phyloP scores from a whole-genome alignment of 2,888 invertebrate genomes.

The Hirtodrosophila alboralis region DNA sequence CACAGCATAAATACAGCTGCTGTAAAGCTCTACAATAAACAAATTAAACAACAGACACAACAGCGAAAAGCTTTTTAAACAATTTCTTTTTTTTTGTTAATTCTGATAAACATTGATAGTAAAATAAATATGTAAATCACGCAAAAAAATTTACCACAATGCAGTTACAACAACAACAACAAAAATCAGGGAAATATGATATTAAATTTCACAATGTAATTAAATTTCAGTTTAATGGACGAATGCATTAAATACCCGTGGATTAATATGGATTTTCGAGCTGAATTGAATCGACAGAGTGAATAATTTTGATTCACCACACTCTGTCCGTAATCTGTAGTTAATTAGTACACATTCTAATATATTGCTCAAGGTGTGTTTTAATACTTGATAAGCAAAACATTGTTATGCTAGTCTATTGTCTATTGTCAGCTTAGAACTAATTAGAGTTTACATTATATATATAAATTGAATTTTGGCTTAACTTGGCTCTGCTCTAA shows the following conservation, averaged over 20 bases:
- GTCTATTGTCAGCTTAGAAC: no score
- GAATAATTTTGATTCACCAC: not conserved
- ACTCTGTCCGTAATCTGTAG: no score
- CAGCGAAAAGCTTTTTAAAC: conserved; percentile 27
- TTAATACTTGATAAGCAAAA: conserved; percentile 5
- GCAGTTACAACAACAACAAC: conserved; percentile 16
- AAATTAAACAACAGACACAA: conserved; percentile 28
- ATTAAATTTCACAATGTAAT: conserved; percentile 38
- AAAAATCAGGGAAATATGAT: conserved; percentile 27
- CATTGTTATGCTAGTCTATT: conserved; percentile 3
- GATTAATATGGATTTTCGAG: conserved; percentile 18
- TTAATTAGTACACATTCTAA: conserved; percentile 35
- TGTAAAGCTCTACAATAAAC: conserved; percentile 23
- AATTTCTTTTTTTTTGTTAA: no score
- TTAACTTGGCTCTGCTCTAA: no score
- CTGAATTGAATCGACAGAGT: no score
- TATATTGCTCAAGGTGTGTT: not conserved
- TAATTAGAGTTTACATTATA: no score
- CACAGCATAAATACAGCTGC: conserved; percentile 1
- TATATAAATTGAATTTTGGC: no score
- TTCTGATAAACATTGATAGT: conserved; percentile 42
- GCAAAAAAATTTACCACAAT: conserved; percentile 16
- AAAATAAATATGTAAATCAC: conserved; percentile 45
- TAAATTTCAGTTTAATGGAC: conserved; percentile 52
- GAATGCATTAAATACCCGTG: conserved; percentile 53